Percentiles rank a stretch among this genome's conserved stretches.
Evolutionary conservation across 2,797 vertebrate species (phyloP).

Genomic region (Cercopithecus petaurista): DNA sequence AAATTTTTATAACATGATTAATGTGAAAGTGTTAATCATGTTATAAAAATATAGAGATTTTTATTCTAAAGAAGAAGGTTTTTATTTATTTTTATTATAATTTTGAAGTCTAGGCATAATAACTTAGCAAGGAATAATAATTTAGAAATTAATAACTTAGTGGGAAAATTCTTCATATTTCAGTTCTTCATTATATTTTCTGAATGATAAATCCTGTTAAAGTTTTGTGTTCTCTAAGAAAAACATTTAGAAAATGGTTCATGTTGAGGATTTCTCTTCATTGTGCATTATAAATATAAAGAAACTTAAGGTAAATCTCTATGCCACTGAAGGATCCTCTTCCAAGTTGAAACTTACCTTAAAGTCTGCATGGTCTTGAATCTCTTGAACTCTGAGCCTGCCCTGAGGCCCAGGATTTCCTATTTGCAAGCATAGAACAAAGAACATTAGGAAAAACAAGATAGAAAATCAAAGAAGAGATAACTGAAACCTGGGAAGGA

Average conservation of each 20-base stretch:
- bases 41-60: not conserved
- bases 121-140: not conserved
- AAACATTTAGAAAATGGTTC: not conserved
- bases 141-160: not conserved
- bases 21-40: not conserved
- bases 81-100: not conserved
- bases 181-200: not conserved
- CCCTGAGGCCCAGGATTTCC: not conserved
- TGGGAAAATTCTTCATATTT: not conserved
- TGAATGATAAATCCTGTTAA: not conserved
- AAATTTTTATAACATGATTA: too few species aligned
- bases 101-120: not conserved
- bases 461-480: constrained; percentile 10
- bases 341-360: not conserved
- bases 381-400: not conserved
- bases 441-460: not conserved
- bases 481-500: not conserved
- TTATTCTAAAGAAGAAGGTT: not conserved
- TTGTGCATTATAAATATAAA: not conserved
- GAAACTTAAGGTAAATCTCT: not conserved
- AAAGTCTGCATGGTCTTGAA: not conserved
- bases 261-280: not conserved
- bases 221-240: constrained; percentile 35
- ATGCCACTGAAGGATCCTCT: not conserved
- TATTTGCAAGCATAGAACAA: not conserved